phyloP scores from a whole-genome alignment of 2,888 invertebrate genomes.

The Cepaea hortensis region DNA sequence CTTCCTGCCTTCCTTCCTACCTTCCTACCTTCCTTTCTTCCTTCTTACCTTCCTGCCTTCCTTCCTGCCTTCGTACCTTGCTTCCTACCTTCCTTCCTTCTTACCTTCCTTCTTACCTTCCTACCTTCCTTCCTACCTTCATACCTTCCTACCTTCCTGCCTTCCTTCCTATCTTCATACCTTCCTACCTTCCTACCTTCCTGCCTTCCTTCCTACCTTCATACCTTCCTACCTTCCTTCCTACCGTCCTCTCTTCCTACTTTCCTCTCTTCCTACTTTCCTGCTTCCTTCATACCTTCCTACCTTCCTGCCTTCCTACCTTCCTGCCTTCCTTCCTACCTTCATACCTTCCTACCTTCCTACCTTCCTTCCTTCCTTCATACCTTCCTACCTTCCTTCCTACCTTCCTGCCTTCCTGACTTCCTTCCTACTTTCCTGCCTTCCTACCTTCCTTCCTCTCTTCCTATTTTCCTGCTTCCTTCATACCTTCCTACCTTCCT shows the following conservation, averaged over 20 bases:
- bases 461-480: background rate
- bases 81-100: background rate
- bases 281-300: background rate
- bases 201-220: background rate
- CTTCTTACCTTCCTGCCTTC: background rate
- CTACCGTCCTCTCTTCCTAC: background rate
- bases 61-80: background rate
- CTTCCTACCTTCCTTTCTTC: conserved; percentile 22
- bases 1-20: conserved; percentile 8
- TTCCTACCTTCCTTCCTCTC: conserved; percentile 23
- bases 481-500: background rate
- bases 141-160: background rate
- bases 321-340: background rate
- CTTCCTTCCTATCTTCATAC: background rate
- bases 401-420: background rate
- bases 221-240: background rate
- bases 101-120: background rate
- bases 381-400: conserved; percentile 1
- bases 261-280: background rate
- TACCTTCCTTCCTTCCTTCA: background rate
- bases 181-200: background rate
- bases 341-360: background rate
- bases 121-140: background rate
- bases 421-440: background rate
- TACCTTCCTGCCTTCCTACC: background rate